phyloP scores from a whole-genome alignment of 2,113 vertebrate genomes.

The Elaphurus davidianus region DNA sequence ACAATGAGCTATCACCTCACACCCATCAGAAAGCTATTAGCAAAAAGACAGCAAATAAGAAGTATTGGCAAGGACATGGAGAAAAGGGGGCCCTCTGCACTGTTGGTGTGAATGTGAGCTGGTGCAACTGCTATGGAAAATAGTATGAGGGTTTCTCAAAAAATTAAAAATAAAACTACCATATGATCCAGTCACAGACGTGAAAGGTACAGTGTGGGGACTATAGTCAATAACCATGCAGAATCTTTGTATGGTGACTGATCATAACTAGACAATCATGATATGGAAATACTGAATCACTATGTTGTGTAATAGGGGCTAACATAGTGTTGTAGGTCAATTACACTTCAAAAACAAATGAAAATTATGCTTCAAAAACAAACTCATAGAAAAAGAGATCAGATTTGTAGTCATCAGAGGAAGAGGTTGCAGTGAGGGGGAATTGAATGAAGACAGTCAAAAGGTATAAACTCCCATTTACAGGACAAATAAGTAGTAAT shows the following conservation, averaged over 20 bases:
- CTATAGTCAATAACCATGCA: background rate
- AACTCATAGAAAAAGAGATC: background rate
- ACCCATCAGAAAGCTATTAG: background rate
- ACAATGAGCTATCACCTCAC: background rate
- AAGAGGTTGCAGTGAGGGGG: background rate
- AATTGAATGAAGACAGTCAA: background rate
- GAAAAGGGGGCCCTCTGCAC: background rate
- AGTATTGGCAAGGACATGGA: background rate
- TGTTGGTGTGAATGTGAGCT: background rate
- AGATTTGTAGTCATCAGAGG: background rate
- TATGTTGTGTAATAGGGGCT: background rate
- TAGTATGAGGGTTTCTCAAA: background rate
- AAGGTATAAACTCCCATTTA: background rate
- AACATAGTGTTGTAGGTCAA: background rate
- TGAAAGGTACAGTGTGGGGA: background rate
- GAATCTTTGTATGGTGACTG: background rate
- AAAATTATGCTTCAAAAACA: background rate
- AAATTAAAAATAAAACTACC: background rate
- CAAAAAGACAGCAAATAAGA: background rate
- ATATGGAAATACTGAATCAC: background rate
- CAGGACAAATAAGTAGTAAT: background rate
- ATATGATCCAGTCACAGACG: background rate
- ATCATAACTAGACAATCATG: background rate
- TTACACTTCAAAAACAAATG: background rate
- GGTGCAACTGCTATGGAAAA: background rate